Base-by-base conservation (phyloP, 2,113 vertebrate genomes). In the Thermophis baileyi region DNA sequence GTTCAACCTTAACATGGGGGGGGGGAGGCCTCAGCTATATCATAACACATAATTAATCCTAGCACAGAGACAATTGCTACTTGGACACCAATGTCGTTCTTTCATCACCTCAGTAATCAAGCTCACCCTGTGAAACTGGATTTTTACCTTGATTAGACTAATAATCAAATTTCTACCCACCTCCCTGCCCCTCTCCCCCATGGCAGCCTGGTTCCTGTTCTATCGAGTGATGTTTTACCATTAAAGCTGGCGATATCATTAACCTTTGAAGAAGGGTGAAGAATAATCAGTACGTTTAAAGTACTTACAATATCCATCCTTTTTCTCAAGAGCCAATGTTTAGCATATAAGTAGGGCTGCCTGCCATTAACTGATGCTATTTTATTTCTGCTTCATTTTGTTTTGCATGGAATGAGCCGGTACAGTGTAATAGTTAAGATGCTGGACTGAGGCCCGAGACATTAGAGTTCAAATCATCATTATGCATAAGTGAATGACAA, bases 91-190 rank as follows among this genome's bases (percentile, higher is more conserved):
- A 90, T 88, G 92, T 53, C 91, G 89, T 91, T 94, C 89, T 90
- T 86, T 87, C 55, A 87, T 95, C 95, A 96, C 95, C 93, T 96
- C 95, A 94, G 95, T 95, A 97, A 98, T 98, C 97, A 98, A 91
- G 94, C 95, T 95, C 95, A 50, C 94, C 55, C 94, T 94, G 94
- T 95, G 97, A 96, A 93, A 96, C 96, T 93, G 93, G 94, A 95
- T 95, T 93, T 89, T 55, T 96, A 92, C 49, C 95, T 92, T 98
- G 97, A 97, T 98, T 97, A 97, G 95, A 87, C 95, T 97, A 95
- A 96, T 97, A 94, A 95, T 95, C 91, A 97, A 95, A 96, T 51
- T 90, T 93, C 93, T 92, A 93, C 90, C 91, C 96, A 90, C 94
- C 95, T 94, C 95, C 94, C 93, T 53, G 16, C 0, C n/a, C 3